Evolutionary conservation across 2,797 vertebrate genomes (phyloP), one percentile per base, ranked within the genome.

Genomic region (Oryzias dopingdopingensis): DNA sequence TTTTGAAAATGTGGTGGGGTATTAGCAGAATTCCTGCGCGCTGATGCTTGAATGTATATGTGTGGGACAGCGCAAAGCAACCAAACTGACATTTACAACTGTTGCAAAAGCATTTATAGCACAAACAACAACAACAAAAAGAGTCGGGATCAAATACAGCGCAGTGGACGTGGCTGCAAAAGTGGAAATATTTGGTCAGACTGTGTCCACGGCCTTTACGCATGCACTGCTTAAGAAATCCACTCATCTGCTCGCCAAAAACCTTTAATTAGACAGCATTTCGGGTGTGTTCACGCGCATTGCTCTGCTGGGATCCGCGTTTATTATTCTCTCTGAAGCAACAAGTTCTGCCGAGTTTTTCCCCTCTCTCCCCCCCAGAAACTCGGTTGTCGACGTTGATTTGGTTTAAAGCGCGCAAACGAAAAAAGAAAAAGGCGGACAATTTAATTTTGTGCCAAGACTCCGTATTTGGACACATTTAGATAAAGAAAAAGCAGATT

Each of bases 61-160:
- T 50, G 55, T 59, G 70, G 67, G 65, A 62, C 66, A 67, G 61
- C 51, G 58, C 59, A 24, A 40, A 73, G 79, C 67, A 81, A 50
- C 12, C 70, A 29, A 16, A 2, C 47, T 76, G 81, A 79, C 85
- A 56, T 88, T 88, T 84, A 84, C 72, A 80, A 43, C 77, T 55
- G 40, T 77, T 81, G 56, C 78, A 81, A 73, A 78, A 59, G 53
- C 56, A 60, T 84, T 85, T 85, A 81, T 76, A 76, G 76, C 24
- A 58, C 22, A 84, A 74, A 82, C 79, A 79, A 81, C 85, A 13
- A 16, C 18, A 18, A 18, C 18, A 20, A 53, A 77, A 59, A 18
- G 29, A 71, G 50, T 42, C 46, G 20, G 52, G 74, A 86, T 83
- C 75, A 83, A 84, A 85, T 65, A 67, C 67, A 74, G 26, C 59